A percentile compares a stretch with the other conserved stretches of the same genome.
Conservation (phyloP, 2,888 invertebrate genomes). For the Phragmatobia fuliginosa region DNA sequence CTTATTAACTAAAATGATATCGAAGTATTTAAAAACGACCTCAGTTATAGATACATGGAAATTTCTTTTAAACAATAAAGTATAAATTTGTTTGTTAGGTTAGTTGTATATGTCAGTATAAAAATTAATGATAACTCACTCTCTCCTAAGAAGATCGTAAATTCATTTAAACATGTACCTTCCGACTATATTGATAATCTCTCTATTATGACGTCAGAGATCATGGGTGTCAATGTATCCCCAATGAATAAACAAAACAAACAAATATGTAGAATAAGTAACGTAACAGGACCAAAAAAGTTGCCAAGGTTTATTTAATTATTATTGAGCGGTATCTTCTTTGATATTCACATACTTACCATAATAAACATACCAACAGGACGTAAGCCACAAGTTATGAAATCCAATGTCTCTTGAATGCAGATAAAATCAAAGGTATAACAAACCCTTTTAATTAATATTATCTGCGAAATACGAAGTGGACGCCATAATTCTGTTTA, state of each 20-base stretch:
- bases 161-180: not conserved
- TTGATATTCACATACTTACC: slow-evolving; percentile 8
- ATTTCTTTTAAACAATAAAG: not conserved
- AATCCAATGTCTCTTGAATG: not conserved
- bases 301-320: not conserved
- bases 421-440: slow-evolving; percentile 12
- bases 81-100: not conserved
- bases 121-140: not conserved
- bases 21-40: not conserved
- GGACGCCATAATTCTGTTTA: slow-evolving; percentile 54
- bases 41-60: not conserved
- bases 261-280: not conserved
- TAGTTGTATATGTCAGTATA: not conserved
- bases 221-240: not conserved
- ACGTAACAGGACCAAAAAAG: not conserved
- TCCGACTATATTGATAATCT: not conserved
- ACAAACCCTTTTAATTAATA: slow-evolving; percentile 59
- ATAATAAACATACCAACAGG: not conserved
- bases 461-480: slow-evolving; percentile 59
- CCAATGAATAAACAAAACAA: not conserved
- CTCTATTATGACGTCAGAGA: not conserved
- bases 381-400: slow-evolving; percentile 1
- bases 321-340: not conserved
- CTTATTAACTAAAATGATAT: not conserved
- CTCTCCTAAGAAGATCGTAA: not conserved